Evolutionary conservation across 2,888 invertebrate species (phyloP).

Genomic region (Macrophya annulata): DNA sequence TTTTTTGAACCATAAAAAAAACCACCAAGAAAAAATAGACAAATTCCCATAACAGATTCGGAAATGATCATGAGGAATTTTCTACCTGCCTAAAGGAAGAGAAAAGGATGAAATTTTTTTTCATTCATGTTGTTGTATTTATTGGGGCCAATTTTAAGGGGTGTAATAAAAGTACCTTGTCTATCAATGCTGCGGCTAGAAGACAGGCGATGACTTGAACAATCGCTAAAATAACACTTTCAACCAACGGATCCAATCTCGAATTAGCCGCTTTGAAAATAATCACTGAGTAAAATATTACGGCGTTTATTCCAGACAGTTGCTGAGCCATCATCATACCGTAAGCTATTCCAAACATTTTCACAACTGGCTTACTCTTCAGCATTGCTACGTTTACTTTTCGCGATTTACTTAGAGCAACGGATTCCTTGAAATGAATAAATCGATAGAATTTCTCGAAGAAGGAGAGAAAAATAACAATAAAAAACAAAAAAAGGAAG

Average conservation of each 20-base stretch:
- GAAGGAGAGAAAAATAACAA: neutral
- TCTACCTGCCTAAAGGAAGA: constrained; percentile 83
- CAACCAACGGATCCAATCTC: constrained; percentile 80
- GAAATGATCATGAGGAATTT: constrained; percentile 88
- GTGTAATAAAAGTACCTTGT: constrained; percentile 79
- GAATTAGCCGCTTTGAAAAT: constrained; percentile 88
- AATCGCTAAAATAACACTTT: constrained; percentile 88
- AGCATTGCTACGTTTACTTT: constrained; percentile 78
- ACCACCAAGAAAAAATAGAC: constrained; percentile 85
- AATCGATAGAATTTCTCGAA: neutral
- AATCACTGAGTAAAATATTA: constrained; percentile 88
- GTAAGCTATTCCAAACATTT: constrained; percentile 86
- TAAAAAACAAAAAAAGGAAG: no score
- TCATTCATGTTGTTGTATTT: neutral
- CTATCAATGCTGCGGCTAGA: constrained; percentile 88
- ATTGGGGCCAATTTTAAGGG: neutral
- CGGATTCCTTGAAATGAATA: constrained; percentile 56
- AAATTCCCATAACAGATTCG: constrained; percentile 85
- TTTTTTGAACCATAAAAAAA: constrained; percentile 83
- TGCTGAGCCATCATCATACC: constrained; percentile 94
- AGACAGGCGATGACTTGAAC: constrained; percentile 90
- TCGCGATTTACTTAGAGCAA: constrained; percentile 19
- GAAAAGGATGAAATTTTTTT: neutral
- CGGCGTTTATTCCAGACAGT: constrained; percentile 90
- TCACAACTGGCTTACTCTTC: constrained; percentile 83